These are phyloP conservation scores for Drosophila colorata DNA, from an alignment of 2,888 invertebrate species.

Conservation along the genomic window DNA sequence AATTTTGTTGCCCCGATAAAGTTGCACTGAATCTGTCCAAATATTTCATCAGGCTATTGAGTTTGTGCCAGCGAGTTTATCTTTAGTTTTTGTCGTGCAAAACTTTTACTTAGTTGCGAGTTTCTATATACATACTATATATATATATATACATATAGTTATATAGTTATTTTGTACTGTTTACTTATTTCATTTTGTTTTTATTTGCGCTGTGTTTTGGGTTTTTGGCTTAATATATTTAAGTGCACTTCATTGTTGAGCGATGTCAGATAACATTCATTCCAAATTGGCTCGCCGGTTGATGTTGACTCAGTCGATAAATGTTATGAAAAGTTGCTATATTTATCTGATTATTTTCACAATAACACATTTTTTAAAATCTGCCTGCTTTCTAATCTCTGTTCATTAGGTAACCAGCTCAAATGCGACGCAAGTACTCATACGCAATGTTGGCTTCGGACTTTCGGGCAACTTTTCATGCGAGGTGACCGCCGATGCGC, in stretches of 20 bases:
- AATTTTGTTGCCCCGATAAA: slow-evolving; percentile 63
- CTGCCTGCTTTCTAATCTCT: slow-evolving; percentile 7
- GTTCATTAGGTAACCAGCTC: slow-evolving; percentile 88
- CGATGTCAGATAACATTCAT: slow-evolving; percentile 42
- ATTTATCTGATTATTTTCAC: neutral
- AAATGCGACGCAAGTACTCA: slow-evolving; percentile 90
- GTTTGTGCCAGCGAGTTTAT: slow-evolving; percentile 66
- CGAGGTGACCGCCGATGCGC: slow-evolving; percentile 91
- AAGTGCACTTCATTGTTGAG: slow-evolving; percentile 63
- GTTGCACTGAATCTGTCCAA: slow-evolving; percentile 69
- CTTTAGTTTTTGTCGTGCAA: slow-evolving; percentile 63
- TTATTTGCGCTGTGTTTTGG: slow-evolving; percentile 22
- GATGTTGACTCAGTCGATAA: neutral
- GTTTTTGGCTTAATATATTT: slow-evolving; percentile 68
- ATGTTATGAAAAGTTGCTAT: neutral
- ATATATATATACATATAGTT: neutral
- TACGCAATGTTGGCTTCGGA: slow-evolving; percentile 89
- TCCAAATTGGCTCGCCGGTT: neutral
- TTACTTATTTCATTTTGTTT: slow-evolving; percentile 22
- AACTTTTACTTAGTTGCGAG: slow-evolving; percentile 52
- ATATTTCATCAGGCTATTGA: slow-evolving; percentile 74
- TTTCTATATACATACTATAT: slow-evolving; percentile 6
- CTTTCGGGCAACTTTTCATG: slow-evolving; percentile 92
- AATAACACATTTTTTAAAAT: slow-evolving; percentile 1
- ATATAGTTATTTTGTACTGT: slow-evolving; percentile 11